Conservation (phyloP, 2,113 vertebrate species). For the Psophia crepitans region DNA sequence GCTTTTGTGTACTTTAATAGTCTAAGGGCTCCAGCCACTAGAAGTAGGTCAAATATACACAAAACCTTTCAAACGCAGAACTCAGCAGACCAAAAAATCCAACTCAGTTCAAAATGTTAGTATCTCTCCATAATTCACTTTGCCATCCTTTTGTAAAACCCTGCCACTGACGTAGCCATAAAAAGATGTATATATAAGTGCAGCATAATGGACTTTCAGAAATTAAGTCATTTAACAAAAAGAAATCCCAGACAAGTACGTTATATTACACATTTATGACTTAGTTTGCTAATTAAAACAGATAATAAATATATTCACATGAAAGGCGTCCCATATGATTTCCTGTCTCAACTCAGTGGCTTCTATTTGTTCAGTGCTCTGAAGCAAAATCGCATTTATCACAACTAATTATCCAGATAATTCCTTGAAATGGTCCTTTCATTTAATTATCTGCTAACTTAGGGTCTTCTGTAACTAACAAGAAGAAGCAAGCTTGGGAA, state of each 20-base stretch:
- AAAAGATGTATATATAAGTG: not conserved
- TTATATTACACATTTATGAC: not conserved
- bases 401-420: constrained; percentile 48
- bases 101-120: not conserved
- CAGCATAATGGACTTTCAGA: constrained; percentile 4
- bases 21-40: not conserved
- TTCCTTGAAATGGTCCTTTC: constrained; percentile 47
- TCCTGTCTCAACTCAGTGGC: constrained; percentile 25
- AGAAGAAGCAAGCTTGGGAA: not conserved
- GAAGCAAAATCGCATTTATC: constrained; percentile 45
- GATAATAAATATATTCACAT: constrained; percentile 27
- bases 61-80: constrained; percentile 36
- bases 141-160: constrained; percentile 10
- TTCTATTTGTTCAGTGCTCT: constrained; percentile 10
- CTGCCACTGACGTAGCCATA: not conserved
- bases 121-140: not conserved
- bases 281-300: constrained; percentile 29
- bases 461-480: constrained; percentile 2
- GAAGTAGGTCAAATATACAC: not conserved
- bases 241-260: not conserved
- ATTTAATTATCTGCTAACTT: constrained; percentile 35
- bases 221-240: not conserved
- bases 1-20: not conserved
- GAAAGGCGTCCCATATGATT: constrained; percentile 19
- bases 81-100: not conserved